Percentiles rank a stretch among this genome's conserved stretches.
phyloP scores from a whole-genome alignment of 2,113 vertebrate species.

The chimpanzee (Pan troglodytes) region DNA sequence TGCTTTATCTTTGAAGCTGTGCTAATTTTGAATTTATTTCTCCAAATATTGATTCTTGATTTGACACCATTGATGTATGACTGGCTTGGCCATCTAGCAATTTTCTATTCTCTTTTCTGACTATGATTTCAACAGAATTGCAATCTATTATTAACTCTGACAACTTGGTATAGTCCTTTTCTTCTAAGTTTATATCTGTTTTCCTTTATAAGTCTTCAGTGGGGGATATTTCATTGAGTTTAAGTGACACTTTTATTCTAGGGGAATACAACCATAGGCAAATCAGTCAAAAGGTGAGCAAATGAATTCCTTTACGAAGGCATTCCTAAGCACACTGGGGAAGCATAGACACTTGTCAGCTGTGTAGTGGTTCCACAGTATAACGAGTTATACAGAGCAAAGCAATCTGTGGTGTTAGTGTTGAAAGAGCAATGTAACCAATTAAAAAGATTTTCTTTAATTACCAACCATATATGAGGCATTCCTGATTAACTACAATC shows the following conservation, averaged over 20 bases:
- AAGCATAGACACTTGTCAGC: neutral
- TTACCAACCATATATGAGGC: neutral
- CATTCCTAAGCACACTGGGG: neutral
- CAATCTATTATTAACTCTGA: neutral
- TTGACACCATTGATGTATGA: neutral
- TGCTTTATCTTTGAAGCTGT: neutral
- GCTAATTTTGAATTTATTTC: neutral
- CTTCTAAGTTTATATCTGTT: neutral
- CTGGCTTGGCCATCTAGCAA: neutral
- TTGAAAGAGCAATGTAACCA: neutral
- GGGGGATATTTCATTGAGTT: neutral
- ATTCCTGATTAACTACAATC: neutral
- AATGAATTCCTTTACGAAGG: neutral
- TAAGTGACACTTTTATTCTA: neutral
- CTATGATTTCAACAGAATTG: neutral
- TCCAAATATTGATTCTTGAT: neutral
- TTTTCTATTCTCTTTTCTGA: neutral
- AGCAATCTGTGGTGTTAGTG: neutral
- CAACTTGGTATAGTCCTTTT: neutral
- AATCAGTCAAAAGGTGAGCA: neutral
- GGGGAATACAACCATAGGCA: neutral
- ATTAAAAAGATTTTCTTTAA: neutral
- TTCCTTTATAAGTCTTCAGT: neutral
- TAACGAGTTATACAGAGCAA: neutral
- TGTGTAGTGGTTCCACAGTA: neutral